Evolutionary conservation across 2,888 invertebrate genomes (phyloP), one percentile per base, ranked within the genome.

Genomic region (Chamaedrilus cognettii): DNA sequence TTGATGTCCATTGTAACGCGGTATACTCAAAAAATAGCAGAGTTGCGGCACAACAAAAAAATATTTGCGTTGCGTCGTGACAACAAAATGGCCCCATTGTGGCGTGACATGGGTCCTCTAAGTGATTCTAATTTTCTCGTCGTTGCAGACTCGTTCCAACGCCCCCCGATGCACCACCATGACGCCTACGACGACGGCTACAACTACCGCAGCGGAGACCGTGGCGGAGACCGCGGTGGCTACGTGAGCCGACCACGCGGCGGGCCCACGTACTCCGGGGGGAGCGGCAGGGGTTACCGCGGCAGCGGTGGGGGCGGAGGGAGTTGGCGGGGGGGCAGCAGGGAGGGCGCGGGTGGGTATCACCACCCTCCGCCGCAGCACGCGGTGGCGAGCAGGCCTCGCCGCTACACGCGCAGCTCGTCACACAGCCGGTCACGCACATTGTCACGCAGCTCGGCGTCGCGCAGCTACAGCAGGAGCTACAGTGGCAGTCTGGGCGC

Each of bases 381-480:
- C n/a, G 35, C 33, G n/a, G 61, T 52, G 32, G 49, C 66, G 3
- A 31, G 61, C 32, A 30, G 66, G 30, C 23, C 52, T 31, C 35
- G 64, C 33, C 56, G 51, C 32, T 67, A 66, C 58, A 66, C 64
- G 30, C 50, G 66, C 23, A 69, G 70, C 50, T 69, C 67, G 2
- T 69, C 68, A 0, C 64, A 59, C 26, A 70, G 70, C 42, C 49
- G 60, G 34, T 62, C 62, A 34, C 50, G 61, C 2, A 66, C 69
- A 19, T 34, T 58, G 49, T 69, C 69, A 33, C 56, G 26, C 28
- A 62, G 69, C 49, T 28, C 57, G 11, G 60, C 68, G 32, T 68
- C 67, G 57, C 70, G 55, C 26, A 64, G 66, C 42, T 65, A 63
- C 32, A 64, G 66, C 26, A 31, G 61, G 28, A 69, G 69, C 58